These are phyloP conservation scores for Danio albolineatus DNA, from an alignment of 2,797 vertebrate species.

Conservation along the genomic window DNA sequence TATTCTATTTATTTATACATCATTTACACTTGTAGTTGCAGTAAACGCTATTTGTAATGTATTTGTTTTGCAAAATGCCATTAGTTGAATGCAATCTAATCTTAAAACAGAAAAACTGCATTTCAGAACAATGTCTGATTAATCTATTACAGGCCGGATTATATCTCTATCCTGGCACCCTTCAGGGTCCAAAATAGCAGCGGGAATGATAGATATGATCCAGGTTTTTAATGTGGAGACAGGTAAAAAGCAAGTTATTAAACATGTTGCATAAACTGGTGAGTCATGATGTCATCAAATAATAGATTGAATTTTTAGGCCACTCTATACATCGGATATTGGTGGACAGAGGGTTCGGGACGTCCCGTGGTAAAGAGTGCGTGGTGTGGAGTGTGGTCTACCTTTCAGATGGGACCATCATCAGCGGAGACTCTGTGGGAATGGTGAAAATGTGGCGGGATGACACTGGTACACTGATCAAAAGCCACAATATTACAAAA, in stretches of 20 bases:
- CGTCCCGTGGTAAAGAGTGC: conserved; percentile 75
- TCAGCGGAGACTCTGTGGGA: conserved; percentile 89
- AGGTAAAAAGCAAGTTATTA: conserved; percentile 73
- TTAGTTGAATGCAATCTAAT: too few relatives aligned
- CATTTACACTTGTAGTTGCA: too few relatives aligned
- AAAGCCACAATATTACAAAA: conserved; percentile 82
- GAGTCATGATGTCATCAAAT: neutral
- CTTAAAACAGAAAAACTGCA: neutral
- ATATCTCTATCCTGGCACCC: conserved; percentile 91
- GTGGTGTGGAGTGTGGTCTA: conserved; percentile 89
- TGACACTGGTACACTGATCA: conserved; percentile 82
- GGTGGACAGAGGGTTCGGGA: conserved; percentile 78
- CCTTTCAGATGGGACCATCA: conserved; percentile 81
- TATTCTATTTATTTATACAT: too few relatives aligned
- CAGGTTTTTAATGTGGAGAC: conserved; percentile 81
- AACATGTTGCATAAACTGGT: neutral
- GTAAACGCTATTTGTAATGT: too few relatives aligned
- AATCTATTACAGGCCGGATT: conserved; percentile 80
- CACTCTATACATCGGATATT: conserved; percentile 79
- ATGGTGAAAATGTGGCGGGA: conserved; percentile 94
- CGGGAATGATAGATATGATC: conserved; percentile 87
- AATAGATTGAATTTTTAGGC: conserved; percentile 73
- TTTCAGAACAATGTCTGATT: neutral
- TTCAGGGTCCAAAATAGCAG: conserved; percentile 79
- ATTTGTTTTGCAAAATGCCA: too few relatives aligned